Conservation (phyloP, 2,113 vertebrate genomes). For the Halichoeres trimaculatus region DNA sequence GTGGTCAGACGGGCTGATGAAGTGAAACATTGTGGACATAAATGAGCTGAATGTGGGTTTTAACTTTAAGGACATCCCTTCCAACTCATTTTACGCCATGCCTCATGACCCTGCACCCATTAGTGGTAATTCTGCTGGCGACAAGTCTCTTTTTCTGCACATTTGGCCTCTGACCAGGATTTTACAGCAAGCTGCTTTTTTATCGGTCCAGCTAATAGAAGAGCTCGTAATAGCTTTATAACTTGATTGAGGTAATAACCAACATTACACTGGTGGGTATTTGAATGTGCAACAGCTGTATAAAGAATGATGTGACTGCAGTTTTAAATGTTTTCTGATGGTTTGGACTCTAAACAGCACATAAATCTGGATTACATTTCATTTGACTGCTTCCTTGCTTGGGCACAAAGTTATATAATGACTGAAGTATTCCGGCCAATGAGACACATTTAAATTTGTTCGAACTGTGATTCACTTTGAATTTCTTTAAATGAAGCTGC, state of each 20-base stretch:
- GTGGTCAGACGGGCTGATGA: neutral
- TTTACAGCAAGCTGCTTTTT: slow-evolving; percentile 31
- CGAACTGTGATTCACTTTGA: neutral
- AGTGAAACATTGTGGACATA: neutral
- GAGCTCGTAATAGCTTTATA: slow-evolving; percentile 35
- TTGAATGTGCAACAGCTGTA: neutral
- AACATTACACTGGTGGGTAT: slow-evolving; percentile 1
- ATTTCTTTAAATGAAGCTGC: too few relatives aligned
- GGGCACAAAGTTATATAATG: neutral
- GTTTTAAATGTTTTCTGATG: neutral
- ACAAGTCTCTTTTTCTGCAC: slow-evolving; percentile 29
- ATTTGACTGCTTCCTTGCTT: neutral
- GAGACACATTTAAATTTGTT: neutral
- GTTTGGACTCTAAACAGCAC: slow-evolving; percentile 3
- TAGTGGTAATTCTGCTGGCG: slow-evolving; percentile 24
- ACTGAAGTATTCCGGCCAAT: neutral
- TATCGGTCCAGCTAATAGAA: slow-evolving; percentile 22
- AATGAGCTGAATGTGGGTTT: slow-evolving; percentile 17
- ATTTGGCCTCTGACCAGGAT: slow-evolving; percentile 42
- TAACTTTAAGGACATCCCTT: slow-evolving; percentile 7
- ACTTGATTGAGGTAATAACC: slow-evolving; percentile 31
- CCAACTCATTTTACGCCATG: slow-evolving; percentile 13
- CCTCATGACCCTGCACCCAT: slow-evolving; percentile 16
- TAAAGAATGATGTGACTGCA: slow-evolving; percentile 9
- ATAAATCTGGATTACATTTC: neutral